A percentile compares a stretch with the other conserved stretches of the same genome.
phyloP scores from a whole-genome alignment of 2,888 invertebrate species.

The Xestia c-nigrum region DNA sequence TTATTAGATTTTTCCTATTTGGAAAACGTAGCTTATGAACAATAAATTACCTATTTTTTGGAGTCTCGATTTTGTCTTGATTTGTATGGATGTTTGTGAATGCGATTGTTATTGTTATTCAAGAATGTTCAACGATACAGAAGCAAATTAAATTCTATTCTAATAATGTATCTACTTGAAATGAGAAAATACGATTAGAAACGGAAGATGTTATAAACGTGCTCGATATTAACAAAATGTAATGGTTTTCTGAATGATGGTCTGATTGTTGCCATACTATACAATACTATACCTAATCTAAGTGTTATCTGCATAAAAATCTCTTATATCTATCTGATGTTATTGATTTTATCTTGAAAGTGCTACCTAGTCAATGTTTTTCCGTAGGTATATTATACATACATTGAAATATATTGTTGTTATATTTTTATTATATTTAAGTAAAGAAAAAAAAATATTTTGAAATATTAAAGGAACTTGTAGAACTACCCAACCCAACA shows the following conservation, averaged over 20 bases:
- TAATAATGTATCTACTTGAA: background rate
- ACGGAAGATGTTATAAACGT: background rate
- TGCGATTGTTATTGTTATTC: background rate
- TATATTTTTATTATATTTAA: conserved; percentile 18
- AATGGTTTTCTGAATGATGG: conserved; percentile 1
- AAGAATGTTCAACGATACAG: background rate
- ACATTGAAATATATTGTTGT: conserved; percentile 17
- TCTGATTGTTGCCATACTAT: conserved; percentile 1
- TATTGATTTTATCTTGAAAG: conserved; percentile 15
- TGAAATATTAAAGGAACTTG: conserved; percentile 12
- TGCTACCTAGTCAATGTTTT: conserved; percentile 46
- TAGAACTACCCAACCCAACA: background rate
- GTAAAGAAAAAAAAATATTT: conserved; percentile 5
- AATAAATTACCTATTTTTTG: background rate
- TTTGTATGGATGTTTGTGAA: background rate
- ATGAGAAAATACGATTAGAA: conserved; percentile 5
- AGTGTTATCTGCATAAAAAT: conserved; percentile 37
- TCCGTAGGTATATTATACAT: background rate
- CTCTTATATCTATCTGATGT: conserved; percentile 22
- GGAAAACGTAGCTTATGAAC: conserved; percentile 14
- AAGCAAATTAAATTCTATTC: background rate
- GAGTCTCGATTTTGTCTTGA: background rate
- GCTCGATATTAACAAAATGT: background rate
- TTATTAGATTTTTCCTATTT: background rate
- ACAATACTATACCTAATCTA: background rate